Evolutionary conservation across 2,113 vertebrate genomes (phyloP).

Genomic region (Pyxicephalus adspersus): DNA sequence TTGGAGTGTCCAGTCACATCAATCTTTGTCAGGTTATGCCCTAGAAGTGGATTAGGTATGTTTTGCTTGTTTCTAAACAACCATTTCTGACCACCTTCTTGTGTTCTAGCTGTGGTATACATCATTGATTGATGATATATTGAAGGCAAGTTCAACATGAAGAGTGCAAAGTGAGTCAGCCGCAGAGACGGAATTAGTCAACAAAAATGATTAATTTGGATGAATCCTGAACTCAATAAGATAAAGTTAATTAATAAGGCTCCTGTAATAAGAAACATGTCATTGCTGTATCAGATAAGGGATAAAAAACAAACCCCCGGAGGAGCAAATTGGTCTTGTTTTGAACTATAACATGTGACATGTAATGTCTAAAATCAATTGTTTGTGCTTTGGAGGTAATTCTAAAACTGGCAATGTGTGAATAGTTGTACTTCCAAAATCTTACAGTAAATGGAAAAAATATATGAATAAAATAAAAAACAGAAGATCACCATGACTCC

Average conservation of each 20-base stretch:
- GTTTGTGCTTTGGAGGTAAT: constrained; percentile 1
- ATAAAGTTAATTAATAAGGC: constrained; percentile 33
- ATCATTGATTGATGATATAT: constrained; percentile 35
- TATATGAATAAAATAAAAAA: not conserved
- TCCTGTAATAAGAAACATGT: constrained; percentile 19
- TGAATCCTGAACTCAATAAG: constrained; percentile 23
- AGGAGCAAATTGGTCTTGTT: not conserved
- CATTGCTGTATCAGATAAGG: not conserved
- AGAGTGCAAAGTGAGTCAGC: constrained; percentile 6
- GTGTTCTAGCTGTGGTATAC: constrained; percentile 15
- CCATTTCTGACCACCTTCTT: not conserved
- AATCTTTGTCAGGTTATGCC: not conserved
- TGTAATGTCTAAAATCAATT: not conserved
- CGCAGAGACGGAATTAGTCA: not conserved
- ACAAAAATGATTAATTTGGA: constrained; percentile 20
- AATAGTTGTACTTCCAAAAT: not conserved
- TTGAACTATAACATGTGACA: not conserved
- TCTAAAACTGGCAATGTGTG: not conserved
- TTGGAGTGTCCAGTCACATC: too few species aligned
- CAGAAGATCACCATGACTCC: not conserved
- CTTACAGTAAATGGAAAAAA: constrained; percentile 22
- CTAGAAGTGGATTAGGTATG: too few species aligned
- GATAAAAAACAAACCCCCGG: not conserved
- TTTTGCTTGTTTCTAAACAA: not conserved
- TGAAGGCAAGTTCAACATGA: constrained; percentile 28